Conservation (phyloP, 2,113 vertebrate species). For the Gallinago jamesoni region DNA sequence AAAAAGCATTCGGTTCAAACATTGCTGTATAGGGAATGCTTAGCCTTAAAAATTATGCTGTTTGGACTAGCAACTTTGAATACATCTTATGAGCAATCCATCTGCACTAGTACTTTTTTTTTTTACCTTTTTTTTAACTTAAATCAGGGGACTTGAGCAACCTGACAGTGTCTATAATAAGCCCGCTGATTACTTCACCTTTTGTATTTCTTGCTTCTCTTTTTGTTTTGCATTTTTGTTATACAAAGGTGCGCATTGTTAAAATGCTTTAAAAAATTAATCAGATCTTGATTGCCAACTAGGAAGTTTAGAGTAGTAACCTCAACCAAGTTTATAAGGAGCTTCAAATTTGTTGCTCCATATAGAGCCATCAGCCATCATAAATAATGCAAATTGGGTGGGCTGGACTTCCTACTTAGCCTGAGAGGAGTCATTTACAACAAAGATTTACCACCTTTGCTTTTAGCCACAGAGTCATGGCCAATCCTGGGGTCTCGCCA, state of each 20-base stretch:
- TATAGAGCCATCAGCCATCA: neutral
- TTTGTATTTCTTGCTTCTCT: neutral
- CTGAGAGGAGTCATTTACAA: neutral
- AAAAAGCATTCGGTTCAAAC: slow-evolving; percentile 46
- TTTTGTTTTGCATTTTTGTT: neutral
- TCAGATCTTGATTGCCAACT: neutral
- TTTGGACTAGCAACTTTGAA: slow-evolving; percentile 55
- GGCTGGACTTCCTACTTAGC: neutral
- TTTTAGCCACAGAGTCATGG: neutral
- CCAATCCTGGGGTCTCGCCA: neutral
- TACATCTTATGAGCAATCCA: slow-evolving; percentile 19
- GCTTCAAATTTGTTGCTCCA: neutral
- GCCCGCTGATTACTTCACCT: neutral
- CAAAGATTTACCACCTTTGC: neutral
- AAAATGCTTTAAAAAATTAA: neutral
- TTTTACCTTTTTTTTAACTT: neutral
- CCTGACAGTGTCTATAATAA: neutral
- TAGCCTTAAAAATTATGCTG: slow-evolving; percentile 43
- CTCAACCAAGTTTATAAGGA: neutral
- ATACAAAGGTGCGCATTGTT: neutral
- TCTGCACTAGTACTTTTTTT: neutral
- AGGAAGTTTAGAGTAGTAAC: neutral
- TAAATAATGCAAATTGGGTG: neutral
- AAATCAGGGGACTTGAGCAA: neutral
- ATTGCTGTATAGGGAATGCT: slow-evolving; percentile 53